Evolutionary conservation across 1,140 invertebrate genomes (phyloP).

Genomic region (Caenorhabditis briggsae): DNA sequence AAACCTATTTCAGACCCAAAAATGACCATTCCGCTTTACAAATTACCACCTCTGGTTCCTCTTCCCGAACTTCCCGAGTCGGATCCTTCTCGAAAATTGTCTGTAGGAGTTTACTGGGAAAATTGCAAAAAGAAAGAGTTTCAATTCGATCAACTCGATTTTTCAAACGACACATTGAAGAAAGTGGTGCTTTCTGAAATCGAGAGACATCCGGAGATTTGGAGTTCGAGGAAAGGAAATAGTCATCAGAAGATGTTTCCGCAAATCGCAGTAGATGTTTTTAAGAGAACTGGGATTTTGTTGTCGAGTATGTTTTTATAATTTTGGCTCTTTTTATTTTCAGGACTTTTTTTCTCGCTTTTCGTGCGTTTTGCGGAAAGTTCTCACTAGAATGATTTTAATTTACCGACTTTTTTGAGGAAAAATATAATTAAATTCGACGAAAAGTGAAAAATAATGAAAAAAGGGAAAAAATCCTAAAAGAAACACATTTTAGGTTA

Average conservation of each 20-base stretch:
- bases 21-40: neutral
- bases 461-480: too few species aligned
- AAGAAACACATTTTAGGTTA: too few species aligned
- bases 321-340: neutral
- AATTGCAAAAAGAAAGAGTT: neutral
- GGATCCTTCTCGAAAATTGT: neutral
- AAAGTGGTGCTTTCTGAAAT: conserved; percentile 19
- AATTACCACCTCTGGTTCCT: neutral
- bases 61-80: neutral
- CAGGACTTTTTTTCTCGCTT: too few species aligned
- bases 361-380: too few species aligned
- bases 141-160: neutral
- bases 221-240: neutral
- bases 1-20: neutral
- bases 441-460: too few species aligned
- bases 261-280: neutral
- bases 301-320: neutral
- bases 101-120: neutral
- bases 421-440: too few species aligned
- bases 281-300: neutral
- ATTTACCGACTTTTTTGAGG: too few species aligned
- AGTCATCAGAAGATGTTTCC: neutral
- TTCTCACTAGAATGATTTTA: too few species aligned
- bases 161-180: neutral
- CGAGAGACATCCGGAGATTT: neutral